Conservation (phyloP, 2,888 invertebrate species). For the Vanessa cardui region DNA sequence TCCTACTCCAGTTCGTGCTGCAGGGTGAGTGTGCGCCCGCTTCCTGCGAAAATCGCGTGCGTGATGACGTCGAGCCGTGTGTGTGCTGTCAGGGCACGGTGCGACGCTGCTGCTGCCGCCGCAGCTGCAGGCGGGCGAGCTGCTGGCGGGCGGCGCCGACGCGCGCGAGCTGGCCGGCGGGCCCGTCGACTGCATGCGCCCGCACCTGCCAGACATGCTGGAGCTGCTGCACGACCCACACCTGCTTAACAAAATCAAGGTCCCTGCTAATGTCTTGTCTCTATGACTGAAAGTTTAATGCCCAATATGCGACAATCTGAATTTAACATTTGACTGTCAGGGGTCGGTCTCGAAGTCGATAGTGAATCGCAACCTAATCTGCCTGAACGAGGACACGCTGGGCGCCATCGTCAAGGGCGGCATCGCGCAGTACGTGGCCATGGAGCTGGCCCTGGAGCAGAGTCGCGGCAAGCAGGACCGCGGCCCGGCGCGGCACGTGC, state of each 20-base stretch:
- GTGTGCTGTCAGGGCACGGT: slow-evolving; percentile 60
- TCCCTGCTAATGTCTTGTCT: slow-evolving; percentile 52
- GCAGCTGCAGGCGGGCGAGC: slow-evolving; percentile 56
- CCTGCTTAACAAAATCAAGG: slow-evolving; percentile 97
- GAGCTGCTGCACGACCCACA: slow-evolving; percentile 98
- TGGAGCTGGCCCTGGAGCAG: slow-evolving; percentile 96
- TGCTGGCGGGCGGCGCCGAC: slow-evolving; percentile 51
- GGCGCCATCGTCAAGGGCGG: slow-evolving; percentile 98
- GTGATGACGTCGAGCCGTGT: too few species aligned
- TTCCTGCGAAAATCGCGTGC: background rate
- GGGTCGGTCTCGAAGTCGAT: slow-evolving; percentile 78
- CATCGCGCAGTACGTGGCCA: slow-evolving; percentile 94
- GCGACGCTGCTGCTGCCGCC: slow-evolving; percentile 88
- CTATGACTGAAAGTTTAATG: background rate
- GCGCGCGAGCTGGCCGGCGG: slow-evolving; percentile 88
- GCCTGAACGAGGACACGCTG: slow-evolving; percentile 96
- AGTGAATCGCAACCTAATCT: slow-evolving; percentile 81
- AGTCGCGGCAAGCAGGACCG: slow-evolving; percentile 85
- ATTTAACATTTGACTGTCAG: slow-evolving; percentile 46
- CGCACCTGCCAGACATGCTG: slow-evolving; percentile 95
- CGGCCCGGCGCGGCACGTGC: slow-evolving; percentile 54
- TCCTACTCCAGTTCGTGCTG: slow-evolving; percentile 93
- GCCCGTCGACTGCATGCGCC: slow-evolving; percentile 96
- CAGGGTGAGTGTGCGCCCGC: slow-evolving; percentile 81
- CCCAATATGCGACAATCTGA: background rate